Conservation (phyloP, 2,113 vertebrate species). For the Lepisosteus oculatus region DNA sequence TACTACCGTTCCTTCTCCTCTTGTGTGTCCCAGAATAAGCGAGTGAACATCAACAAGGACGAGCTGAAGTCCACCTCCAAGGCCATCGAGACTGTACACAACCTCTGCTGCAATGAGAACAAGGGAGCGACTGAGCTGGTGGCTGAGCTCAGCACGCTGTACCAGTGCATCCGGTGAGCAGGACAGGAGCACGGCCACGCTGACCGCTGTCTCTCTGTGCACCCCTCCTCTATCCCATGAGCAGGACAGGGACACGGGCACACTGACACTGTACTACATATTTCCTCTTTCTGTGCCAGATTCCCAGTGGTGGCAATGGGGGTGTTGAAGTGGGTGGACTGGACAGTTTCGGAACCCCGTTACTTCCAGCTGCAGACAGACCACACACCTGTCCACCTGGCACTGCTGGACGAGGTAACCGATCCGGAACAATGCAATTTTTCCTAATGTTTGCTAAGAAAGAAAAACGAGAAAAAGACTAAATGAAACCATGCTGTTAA, state of each 20-base stretch:
- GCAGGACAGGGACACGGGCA: neutral
- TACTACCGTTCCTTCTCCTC: neutral
- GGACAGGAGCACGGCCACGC: too few relatives aligned
- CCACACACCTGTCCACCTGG: slow-evolving; percentile 93
- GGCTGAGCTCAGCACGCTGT: slow-evolving; percentile 90
- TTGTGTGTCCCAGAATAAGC: slow-evolving; percentile 77
- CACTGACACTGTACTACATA: neutral
- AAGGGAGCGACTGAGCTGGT: slow-evolving; percentile 95
- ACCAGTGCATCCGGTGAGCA: slow-evolving; percentile 81
- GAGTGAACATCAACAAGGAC: slow-evolving; percentile 95
- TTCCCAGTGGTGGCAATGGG: slow-evolving; percentile 98
- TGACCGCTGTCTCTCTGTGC: neutral
- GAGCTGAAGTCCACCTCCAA: slow-evolving; percentile 95
- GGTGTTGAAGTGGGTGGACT: slow-evolving; percentile 97
- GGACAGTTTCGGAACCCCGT: slow-evolving; percentile 93
- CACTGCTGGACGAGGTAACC: slow-evolving; percentile 88
- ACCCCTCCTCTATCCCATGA: neutral
- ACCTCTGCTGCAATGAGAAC: slow-evolving; percentile 95
- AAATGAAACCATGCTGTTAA: too few relatives aligned
- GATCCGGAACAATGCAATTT: too few relatives aligned
- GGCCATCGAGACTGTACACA: slow-evolving; percentile 93
- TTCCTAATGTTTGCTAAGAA: too few relatives aligned
- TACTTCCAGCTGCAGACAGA: slow-evolving; percentile 98
- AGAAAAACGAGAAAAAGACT: too few relatives aligned
- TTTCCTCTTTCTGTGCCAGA: slow-evolving; percentile 49